phyloP scores from a whole-genome alignment of 92 coral and sea anemone genomes.

The Paramuricea clavata region DNA sequence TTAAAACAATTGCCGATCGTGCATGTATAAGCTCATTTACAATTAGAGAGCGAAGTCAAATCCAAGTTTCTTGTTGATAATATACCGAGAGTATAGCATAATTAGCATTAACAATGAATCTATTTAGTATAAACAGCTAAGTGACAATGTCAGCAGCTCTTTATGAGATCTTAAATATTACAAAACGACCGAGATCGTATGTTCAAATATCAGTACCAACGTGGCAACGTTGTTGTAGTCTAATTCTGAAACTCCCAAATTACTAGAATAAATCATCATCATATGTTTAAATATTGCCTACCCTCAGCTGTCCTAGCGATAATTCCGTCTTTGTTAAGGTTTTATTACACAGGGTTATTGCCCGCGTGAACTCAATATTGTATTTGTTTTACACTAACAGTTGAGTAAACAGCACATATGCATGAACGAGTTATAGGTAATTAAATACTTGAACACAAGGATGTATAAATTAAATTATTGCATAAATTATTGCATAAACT shows the following conservation, averaged over 20 bases:
- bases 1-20: too few relatives aligned
- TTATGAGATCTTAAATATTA: neutral
- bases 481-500: too few relatives aligned
- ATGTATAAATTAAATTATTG: too few relatives aligned
- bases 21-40: too few relatives aligned
- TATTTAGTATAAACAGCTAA: neutral
- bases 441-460: too few relatives aligned
- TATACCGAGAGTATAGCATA: too few relatives aligned
- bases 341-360: neutral
- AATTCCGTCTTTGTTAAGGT: neutral
- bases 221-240: neutral
- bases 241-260: neutral
- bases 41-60: too few relatives aligned
- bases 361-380: neutral
- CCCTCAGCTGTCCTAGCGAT: neutral
- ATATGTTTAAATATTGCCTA: neutral
- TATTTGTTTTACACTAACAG: neutral
- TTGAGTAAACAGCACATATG: neutral
- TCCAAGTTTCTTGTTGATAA: too few relatives aligned
- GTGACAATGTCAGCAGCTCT: neutral
- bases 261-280: neutral
- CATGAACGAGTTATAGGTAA: neutral
- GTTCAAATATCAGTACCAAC: too few relatives aligned
- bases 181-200: neutral
- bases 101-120: neutral